A percentile compares a stretch with the other conserved stretches of the same genome.
Conservation (phyloP, 2,113 vertebrate species). For the Notarius quadriscutis region DNA sequence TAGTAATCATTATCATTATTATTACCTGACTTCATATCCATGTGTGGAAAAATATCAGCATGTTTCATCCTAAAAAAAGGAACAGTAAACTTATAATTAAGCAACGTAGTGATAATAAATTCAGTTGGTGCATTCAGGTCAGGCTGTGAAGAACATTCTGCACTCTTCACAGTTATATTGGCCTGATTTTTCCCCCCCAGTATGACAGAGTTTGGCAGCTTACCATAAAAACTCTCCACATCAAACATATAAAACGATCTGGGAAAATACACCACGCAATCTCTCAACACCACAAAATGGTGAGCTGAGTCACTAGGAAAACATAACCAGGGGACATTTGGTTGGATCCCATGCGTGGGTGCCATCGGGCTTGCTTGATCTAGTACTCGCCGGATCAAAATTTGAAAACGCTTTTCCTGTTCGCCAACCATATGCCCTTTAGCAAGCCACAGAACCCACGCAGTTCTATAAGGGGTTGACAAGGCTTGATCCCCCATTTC, state of each 20-base stretch:
- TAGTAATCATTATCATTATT: neutral
- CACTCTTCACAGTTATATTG: neutral
- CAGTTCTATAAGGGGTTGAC: neutral
- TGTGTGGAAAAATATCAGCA: neutral
- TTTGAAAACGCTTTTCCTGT: neutral
- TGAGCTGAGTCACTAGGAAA: conserved; percentile 1
- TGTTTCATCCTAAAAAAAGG: neutral
- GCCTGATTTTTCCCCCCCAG: neutral
- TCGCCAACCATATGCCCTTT: neutral
- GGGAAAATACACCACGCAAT: neutral
- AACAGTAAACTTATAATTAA: neutral
- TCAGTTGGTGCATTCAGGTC: neutral
- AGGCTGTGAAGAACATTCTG: neutral
- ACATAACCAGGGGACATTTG: conserved; percentile 6
- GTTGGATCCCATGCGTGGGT: neutral
- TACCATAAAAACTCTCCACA: neutral
- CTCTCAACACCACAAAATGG: neutral
- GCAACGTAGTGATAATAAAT: neutral
- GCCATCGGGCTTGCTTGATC: neutral
- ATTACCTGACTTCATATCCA: neutral
- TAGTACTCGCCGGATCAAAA: neutral
- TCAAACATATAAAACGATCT: neutral
- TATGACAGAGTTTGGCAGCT: neutral
- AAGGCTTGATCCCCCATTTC: neutral
- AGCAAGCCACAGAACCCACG: neutral